Evolutionary conservation across 2,797 vertebrate genomes (phyloP).

Genomic region (Apodemus agrarius): DNA sequence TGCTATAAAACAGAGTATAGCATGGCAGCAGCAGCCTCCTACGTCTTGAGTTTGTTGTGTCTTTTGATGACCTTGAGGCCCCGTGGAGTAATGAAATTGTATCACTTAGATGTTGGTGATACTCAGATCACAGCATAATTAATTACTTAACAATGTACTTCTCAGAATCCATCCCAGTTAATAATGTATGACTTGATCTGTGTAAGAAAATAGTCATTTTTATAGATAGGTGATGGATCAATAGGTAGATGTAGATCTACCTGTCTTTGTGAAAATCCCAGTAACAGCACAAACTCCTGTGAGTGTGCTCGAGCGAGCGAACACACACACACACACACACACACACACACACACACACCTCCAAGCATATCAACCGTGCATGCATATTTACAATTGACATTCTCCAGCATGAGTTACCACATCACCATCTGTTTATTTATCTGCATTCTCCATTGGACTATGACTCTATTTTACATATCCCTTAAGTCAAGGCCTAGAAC

Average conservation of each 20-base stretch:
- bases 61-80: not conserved
- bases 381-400: not conserved
- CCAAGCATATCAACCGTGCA: not conserved
- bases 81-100: not conserved
- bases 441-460: not conserved
- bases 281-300: not conserved
- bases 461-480: not conserved
- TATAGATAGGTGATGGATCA: not conserved
- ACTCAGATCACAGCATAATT: not conserved
- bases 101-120: not conserved
- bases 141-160: not conserved
- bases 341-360: not conserved
- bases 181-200: not conserved
- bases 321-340: not conserved
- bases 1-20: not conserved
- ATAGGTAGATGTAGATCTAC: not conserved
- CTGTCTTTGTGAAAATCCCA: not conserved
- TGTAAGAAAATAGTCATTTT: not conserved
- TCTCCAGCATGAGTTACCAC: not conserved
- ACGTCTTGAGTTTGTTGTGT: not conserved
- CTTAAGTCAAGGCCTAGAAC: not conserved
- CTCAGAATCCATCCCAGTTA: not conserved
- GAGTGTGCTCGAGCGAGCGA: too few relatives aligned
- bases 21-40: not conserved
- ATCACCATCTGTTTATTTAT: not conserved